Evolutionary conservation across 2,888 invertebrate genomes (phyloP), one percentile per base, ranked within the genome.

Genomic region (Auanema sp.): DNA sequence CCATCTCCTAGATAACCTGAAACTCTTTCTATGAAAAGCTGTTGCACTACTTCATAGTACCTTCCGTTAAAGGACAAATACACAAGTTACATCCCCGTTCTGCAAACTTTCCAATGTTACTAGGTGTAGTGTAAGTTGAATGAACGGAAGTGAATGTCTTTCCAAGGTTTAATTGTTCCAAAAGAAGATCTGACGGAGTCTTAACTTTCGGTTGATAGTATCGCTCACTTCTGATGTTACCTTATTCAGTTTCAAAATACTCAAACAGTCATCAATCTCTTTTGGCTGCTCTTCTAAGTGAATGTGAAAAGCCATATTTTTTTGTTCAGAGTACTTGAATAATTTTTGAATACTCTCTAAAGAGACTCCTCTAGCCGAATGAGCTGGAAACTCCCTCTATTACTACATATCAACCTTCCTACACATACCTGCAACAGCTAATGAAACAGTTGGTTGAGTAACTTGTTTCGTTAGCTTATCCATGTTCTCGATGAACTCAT

Each of bases 231-330:
- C 33, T 33, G 8, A 33, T 8, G 8, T 5, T 33, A 47, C 47
- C 47, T 18, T 47, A 47, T 47, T 21, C 3, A 16, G 47, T 44
- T 53, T 21, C 14, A 64, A n/a, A 52, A 55, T 60, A 11, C 54
- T 59, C n/a, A 64, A 64, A 49, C 75, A 80, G 49, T 79, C 77
- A 1, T 58, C 8, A 41, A 80, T 72, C 60, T 81, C 80, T 55
- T 78, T 75, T 1, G 82, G 82, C 58, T 82, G 82, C 59, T 83
- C 83, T 60, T 83, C 83, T 43, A 83, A 64, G 64, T 83, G 83
- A 47, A 83, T 78, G 63, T 83, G 83, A 59, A 83, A 81, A 16
- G 83, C 77, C 6, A 79, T 41, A 1, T 65, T 52, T 6, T 71
- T 50, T 18, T 55, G 43, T 1, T 51, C 54, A 0, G 79, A 71